Evolutionary conservation across 2,113 vertebrate species (phyloP).

Genomic region (Oryctolagus cuniculus): mOryCun1.1 NC_091435.1:155079501-155080000

Average conservation of each 20-base stretch:
- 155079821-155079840: background rate
- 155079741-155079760: background rate
- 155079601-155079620: background rate
- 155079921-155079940: rapidly evolving
- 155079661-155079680: background rate
- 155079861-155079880: background rate
- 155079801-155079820: background rate
- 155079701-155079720: too few species aligned
- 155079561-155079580: background rate
- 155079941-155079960: background rate
- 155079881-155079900: background rate
- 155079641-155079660: background rate
- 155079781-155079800: background rate
- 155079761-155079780: background rate
- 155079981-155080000: background rate
- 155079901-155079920: background rate
- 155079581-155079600: background rate
- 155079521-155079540: background rate
- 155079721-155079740: background rate
- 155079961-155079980: background rate
- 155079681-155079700: background rate
- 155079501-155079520: background rate
- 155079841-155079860: background rate
- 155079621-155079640: rapidly evolving
- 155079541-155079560: background rate